A percentile compares a stretch with the other conserved stretches of the same genome.
These are phyloP conservation scores for Pelochelys cantorii DNA, from an alignment of 2,797 vertebrate species.

Conservation along the genomic window DNA sequence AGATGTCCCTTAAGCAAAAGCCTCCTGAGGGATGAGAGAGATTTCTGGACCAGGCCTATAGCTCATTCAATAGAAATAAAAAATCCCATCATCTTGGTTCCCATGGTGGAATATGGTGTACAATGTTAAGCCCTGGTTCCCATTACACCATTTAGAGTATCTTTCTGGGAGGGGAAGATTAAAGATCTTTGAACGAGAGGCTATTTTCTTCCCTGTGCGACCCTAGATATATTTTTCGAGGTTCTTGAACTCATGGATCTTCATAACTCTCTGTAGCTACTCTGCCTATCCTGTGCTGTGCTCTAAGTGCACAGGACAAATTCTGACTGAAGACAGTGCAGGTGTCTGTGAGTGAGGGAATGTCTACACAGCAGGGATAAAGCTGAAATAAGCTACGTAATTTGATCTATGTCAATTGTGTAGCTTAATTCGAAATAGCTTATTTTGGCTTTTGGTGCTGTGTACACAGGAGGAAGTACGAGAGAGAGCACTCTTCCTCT, in stretches of 20 bases:
- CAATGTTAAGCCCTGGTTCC: neutral
- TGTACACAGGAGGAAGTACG: no score
- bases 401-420: no score
- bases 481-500: no score
- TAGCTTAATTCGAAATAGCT: no score
- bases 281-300: neutral
- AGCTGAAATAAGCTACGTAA: no score
- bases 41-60: neutral
- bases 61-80: neutral
- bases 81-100: neutral
- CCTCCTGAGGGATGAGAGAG: neutral
- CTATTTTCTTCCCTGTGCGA: neutral
- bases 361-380: no score
- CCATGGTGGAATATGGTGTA: neutral
- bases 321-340: neutral
- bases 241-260: neutral
- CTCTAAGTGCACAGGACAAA: neutral
- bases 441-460: no score
- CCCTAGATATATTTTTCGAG: neutral
- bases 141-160: neutral
- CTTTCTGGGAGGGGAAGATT: neutral
- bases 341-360: rapidly evolving
- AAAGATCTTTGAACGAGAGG: neutral
- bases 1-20: neutral
- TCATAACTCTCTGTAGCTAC: neutral